phyloP scores from a whole-genome alignment of 2,888 invertebrate genomes.

The Didymodactylos carnosus region DNA sequence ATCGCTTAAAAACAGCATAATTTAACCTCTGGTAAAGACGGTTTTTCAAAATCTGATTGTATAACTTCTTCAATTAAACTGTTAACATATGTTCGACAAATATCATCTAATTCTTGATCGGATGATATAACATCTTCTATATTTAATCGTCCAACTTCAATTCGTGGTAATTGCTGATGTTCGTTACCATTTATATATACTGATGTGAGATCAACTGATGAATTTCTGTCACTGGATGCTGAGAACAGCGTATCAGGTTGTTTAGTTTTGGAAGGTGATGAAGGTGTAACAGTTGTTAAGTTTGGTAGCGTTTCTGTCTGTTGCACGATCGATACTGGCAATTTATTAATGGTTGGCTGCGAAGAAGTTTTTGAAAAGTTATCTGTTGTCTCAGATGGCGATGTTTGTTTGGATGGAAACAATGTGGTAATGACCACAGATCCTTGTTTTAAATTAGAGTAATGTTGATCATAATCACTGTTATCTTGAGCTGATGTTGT shows the following conservation, averaged over 20 bases:
- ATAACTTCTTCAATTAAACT: constrained; percentile 3
- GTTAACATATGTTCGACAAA: not conserved
- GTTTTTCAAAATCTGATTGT: constrained; percentile 3
- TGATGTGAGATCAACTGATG: too few species aligned
- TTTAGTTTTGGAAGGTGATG: too few species aligned
- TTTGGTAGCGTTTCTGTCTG: too few species aligned
- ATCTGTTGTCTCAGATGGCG: not conserved
- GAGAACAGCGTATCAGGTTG: too few species aligned
- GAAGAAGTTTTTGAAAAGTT: not conserved
- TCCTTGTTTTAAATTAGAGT: too few species aligned
- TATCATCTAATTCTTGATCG: not conserved
- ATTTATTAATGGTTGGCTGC: too few species aligned
- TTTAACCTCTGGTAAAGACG: constrained; percentile 7
- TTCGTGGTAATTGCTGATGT: too few species aligned
- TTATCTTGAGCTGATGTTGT: too few species aligned
- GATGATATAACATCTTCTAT: not conserved
- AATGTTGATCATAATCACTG: too few species aligned
- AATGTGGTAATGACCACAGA: not conserved
- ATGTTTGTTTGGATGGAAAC: not conserved
- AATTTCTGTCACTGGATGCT: not conserved
- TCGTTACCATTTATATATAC: too few species aligned
- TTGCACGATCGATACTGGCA: too few species aligned
- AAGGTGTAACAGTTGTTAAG: too few species aligned
- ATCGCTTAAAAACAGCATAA: not conserved
- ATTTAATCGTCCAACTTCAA: not conserved